These are phyloP conservation scores for Nymphalis c-album DNA, from an alignment of 2,888 invertebrate species.

Conservation along the genomic window DNA sequence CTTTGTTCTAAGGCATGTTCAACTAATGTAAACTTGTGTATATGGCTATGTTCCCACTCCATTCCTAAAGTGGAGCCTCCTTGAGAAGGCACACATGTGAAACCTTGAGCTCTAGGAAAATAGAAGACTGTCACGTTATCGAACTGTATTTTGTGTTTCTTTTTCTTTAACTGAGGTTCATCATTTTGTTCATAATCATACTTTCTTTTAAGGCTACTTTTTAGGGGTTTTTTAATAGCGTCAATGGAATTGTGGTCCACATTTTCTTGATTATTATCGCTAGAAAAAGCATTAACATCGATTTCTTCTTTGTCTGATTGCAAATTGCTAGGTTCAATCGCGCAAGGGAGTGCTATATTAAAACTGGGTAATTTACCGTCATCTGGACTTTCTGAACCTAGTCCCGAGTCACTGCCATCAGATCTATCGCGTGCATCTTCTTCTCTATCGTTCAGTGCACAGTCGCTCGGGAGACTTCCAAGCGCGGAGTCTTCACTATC, in stretches of 20 bases:
- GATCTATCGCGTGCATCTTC: conserved; percentile 86
- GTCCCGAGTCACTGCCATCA: conserved; percentile 91
- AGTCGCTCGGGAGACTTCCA: conserved; percentile 81
- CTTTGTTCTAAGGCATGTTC: conserved; percentile 95
- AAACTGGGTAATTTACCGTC: conserved; percentile 73
- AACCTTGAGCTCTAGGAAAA: conserved; percentile 95
- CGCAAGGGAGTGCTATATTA: conserved; percentile 60
- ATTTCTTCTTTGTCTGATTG: conserved; percentile 38
- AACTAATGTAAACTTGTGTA: conserved; percentile 89
- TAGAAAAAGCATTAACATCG: conserved; percentile 37
- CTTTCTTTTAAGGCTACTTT: conserved; percentile 87
- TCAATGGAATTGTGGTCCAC: conserved; percentile 42
- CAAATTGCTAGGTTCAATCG: conserved; percentile 49
- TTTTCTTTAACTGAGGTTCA: conserved; percentile 81
- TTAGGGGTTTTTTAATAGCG: conserved; percentile 52
- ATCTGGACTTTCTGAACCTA: conserved; percentile 88
- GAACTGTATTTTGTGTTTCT: conserved; percentile 92
- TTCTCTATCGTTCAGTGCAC: conserved; percentile 69
- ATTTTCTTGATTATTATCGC: conserved; percentile 43
- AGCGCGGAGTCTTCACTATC: conserved; percentile 84
- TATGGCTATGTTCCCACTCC: conserved; percentile 87
- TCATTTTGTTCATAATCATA: conserved; percentile 64
- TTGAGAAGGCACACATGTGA: conserved; percentile 94
- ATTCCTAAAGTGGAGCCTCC: conserved; percentile 96
- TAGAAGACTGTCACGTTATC: conserved; percentile 96